phyloP scores from a whole-genome alignment of 2,797 vertebrate species.

The Sebastes vulpes region DNA sequence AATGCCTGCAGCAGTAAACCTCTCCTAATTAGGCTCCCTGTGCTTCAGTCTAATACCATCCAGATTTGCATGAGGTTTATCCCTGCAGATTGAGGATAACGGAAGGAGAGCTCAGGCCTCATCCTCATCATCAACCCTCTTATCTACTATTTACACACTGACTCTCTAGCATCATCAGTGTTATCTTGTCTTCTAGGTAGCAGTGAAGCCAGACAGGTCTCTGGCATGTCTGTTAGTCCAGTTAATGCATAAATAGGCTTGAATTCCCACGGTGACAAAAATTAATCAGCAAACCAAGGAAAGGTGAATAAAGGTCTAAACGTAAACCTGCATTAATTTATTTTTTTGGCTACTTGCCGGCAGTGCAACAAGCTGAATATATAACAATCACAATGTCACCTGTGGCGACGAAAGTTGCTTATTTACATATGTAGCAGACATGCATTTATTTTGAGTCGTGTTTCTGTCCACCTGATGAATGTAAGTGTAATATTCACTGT shows the following conservation, averaged over 20 bases:
- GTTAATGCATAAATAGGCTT: not conserved
- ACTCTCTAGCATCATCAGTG: conserved; percentile 64
- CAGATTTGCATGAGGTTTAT: conserved; percentile 75
- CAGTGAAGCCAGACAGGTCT: not conserved
- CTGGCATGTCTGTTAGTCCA: not conserved
- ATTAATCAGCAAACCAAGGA: not conserved
- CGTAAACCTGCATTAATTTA: not conserved
- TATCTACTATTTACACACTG: conserved; percentile 74
- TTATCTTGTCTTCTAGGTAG: conserved; percentile 36
- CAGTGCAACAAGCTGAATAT: not conserved
- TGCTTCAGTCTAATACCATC: conserved; percentile 70
- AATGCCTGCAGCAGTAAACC: conserved; percentile 62
- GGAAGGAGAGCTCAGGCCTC: conserved; percentile 49
- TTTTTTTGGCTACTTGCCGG: not conserved
- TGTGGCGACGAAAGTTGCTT: too few relatives aligned
- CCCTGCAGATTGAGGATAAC: conserved; percentile 72
- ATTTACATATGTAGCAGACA: not conserved
- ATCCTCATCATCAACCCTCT: conserved; percentile 67
- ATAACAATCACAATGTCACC: not conserved
- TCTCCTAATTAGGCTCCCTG: conserved; percentile 66
- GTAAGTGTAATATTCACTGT: not conserved
- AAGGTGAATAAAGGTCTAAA: not conserved
- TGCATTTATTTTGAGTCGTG: not conserved
- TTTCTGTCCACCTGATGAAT: not conserved
- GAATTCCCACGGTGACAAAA: not conserved